Percentiles rank a stretch among this genome's conserved stretches.
Conservation (phyloP, 2,113 vertebrate genomes). For the Lepidothrix coronata region DNA sequence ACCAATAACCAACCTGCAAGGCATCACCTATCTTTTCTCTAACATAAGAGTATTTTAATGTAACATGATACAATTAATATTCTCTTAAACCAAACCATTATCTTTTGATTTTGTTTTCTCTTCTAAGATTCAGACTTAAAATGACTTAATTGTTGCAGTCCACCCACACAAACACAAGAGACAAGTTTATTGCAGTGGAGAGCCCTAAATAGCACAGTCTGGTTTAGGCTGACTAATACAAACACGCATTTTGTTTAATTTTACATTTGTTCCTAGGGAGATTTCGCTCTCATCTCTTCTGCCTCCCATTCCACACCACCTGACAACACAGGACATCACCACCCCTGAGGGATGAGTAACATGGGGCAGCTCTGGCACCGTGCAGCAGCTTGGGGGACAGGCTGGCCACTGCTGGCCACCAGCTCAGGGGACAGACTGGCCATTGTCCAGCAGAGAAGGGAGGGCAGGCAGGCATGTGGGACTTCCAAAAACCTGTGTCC, state of each 20-base stretch:
- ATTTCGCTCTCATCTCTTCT: background rate
- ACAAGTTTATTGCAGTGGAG: background rate
- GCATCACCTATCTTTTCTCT: background rate
- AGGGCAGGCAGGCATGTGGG: background rate
- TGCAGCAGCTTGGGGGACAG: background rate
- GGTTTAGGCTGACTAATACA: constrained; percentile 45
- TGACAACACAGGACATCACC: accelerated
- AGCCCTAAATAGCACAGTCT: constrained; percentile 44
- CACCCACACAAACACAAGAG: constrained; percentile 55
- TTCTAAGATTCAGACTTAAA: constrained; percentile 43
- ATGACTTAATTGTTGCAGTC: constrained; percentile 49
- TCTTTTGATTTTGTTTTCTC: constrained; percentile 18
- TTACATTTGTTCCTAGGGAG: constrained; percentile 43
- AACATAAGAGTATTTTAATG: accelerated
- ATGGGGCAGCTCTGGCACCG: accelerated
- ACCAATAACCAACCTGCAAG: background rate
- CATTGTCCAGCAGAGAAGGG: background rate
- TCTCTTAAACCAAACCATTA: background rate
- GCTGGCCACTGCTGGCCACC: background rate
- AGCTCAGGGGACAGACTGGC: background rate
- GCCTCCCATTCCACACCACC: background rate
- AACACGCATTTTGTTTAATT: constrained; percentile 35
- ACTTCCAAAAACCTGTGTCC: background rate
- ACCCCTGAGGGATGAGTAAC: background rate
- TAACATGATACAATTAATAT: background rate